phyloP scores from a whole-genome alignment of 2,113 vertebrate species.

The Columba janthina region DNA sequence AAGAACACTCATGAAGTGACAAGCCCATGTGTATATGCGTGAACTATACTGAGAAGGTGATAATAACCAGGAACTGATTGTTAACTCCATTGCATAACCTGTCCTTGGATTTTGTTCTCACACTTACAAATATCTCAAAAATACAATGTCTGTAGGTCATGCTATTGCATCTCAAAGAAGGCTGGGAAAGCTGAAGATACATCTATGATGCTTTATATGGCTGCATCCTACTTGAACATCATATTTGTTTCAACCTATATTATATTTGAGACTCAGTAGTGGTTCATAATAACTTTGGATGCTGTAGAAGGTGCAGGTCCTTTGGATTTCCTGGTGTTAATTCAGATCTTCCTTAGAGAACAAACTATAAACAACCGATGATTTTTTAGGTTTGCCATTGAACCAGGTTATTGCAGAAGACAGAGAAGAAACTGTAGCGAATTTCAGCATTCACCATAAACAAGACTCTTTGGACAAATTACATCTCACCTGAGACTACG shows the following conservation, averaged over 20 bases:
- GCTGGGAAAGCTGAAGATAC: rapidly evolving
- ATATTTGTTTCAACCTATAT: rapidly evolving
- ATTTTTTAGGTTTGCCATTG: background rate
- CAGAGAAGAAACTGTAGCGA: background rate
- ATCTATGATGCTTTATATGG: background rate
- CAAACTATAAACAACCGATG: background rate
- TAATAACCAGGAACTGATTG: background rate
- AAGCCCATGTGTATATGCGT: rapidly evolving
- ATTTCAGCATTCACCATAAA: background rate
- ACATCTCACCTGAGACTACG: background rate
- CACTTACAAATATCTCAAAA: background rate
- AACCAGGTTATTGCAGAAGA: background rate
- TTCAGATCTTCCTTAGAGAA: background rate
- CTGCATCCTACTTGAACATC: background rate
- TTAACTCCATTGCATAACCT: background rate
- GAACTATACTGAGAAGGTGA: background rate
- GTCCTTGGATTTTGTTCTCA: background rate
- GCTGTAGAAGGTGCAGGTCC: background rate
- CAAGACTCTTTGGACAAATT: background rate
- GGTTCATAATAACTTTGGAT: background rate
- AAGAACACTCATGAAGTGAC: background rate
- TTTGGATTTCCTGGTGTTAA: background rate
- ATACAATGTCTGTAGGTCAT: background rate
- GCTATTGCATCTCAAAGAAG: background rate
- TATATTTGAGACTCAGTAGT: background rate